phyloP scores from a whole-genome alignment of 2,888 invertebrate species.

The Temnothorax unifasciatus region DNA sequence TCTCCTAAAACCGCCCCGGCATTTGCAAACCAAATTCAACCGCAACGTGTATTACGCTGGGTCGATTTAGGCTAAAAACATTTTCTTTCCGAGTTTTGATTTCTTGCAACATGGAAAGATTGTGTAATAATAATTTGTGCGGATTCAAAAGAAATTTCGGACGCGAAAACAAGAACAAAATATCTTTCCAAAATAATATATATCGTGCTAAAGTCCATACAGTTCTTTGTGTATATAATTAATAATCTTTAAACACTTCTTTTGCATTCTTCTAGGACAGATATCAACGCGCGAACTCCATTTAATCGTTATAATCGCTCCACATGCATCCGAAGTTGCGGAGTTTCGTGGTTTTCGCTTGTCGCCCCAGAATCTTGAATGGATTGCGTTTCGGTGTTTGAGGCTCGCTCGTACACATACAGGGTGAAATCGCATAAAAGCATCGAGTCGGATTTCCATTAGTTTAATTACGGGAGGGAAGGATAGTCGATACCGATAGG shows the following conservation, averaged over 20 bases:
- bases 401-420: slow-evolving; percentile 50
- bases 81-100: neutral
- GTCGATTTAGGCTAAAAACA: neutral
- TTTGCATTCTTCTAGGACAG: neutral
- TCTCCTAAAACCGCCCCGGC: slow-evolving; percentile 40
- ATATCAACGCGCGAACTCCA: neutral
- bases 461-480: slow-evolving; percentile 80
- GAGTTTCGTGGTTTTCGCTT: slow-evolving; percentile 59
- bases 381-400: slow-evolving; percentile 73
- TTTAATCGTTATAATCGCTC: slow-evolving; percentile 49
- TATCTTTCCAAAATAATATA: neutral
- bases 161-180: neutral
- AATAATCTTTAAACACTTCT: neutral
- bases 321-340: slow-evolving; percentile 34
- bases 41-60: slow-evolving; percentile 25
- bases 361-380: slow-evolving; percentile 68
- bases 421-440: slow-evolving; percentile 68
- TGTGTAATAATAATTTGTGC: neutral
- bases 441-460: slow-evolving; percentile 78
- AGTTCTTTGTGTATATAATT: neutral
- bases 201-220: neutral
- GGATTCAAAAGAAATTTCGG: neutral
- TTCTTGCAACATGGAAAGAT: neutral
- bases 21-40: slow-evolving; percentile 53
- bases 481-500: slow-evolving; percentile 41